These are phyloP conservation scores for Eumaeus atala DNA, from an alignment of 1,140 invertebrate species.

Conservation along the genomic window DNA sequence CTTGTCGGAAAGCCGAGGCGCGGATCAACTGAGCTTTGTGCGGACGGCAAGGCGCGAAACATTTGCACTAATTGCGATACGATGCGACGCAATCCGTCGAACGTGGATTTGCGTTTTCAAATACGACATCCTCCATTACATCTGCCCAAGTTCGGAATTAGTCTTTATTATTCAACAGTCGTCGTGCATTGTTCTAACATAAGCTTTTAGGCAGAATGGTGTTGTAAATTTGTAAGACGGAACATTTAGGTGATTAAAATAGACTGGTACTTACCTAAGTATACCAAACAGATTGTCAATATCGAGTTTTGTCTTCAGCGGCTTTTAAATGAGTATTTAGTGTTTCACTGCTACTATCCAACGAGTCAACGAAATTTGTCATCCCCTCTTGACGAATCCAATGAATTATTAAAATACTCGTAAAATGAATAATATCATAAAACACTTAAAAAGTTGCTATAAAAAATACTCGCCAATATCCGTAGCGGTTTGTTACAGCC, in stretches of 20 bases:
- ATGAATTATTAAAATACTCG: no score
- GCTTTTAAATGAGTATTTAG: no score
- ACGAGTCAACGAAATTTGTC: no score
- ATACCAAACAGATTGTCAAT: no score
- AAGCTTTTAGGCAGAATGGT: slow-evolving; percentile 1
- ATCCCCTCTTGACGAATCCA: no score
- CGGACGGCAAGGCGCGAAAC: slow-evolving; percentile 39
- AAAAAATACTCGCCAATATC: slow-evolving; percentile 21
- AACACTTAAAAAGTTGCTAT: neutral
- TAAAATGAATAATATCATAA: neutral
- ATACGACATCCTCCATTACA: slow-evolving; percentile 15
- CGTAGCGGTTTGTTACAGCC: slow-evolving; percentile 29
- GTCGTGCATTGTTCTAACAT: slow-evolving; percentile 4
- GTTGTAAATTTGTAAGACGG: no score
- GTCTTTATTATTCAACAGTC: slow-evolving; percentile 25
- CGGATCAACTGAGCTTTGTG: slow-evolving; percentile 52
- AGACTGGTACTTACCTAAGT: no score
- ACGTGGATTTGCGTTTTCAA: slow-evolving; percentile 31
- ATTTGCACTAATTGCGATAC: slow-evolving; percentile 56
- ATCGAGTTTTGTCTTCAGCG: neutral
- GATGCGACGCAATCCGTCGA: slow-evolving; percentile 37
- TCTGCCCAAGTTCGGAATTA: slow-evolving; percentile 17
- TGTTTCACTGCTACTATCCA: no score
- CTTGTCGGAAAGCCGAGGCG: slow-evolving; percentile 52
- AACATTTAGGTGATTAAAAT: no score